These are phyloP conservation scores for Regulus satrapa DNA, from an alignment of 2,113 vertebrate genomes.

Conservation along the genomic window DNA sequence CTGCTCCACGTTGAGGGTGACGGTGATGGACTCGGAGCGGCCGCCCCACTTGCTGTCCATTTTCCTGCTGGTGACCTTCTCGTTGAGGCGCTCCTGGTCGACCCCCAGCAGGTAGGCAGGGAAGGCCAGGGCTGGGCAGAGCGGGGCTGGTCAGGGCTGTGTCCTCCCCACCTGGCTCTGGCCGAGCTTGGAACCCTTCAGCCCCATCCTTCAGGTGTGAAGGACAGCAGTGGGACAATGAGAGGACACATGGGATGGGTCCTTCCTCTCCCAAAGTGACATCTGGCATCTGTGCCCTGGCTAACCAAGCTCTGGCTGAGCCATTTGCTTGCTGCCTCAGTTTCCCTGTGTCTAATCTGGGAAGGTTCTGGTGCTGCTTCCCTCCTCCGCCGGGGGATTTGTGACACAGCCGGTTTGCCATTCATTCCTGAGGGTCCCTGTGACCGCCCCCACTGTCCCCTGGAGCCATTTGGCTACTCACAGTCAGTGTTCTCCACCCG, in stretches of 20 bases:
- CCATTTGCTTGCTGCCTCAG: background rate
- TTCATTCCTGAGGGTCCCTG: background rate
- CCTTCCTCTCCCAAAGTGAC: background rate
- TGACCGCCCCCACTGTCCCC: accelerated
- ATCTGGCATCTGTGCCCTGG: background rate
- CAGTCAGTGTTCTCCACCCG: constrained; percentile 87
- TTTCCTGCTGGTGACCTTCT: constrained; percentile 92
- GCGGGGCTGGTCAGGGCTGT: background rate
- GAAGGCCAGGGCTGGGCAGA: constrained; percentile 82
- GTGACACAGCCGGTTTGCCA: accelerated
- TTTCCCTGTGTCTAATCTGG: background rate
- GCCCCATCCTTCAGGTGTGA: accelerated
- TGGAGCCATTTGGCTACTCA: constrained; percentile 67
- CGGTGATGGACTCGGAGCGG: constrained; percentile 88
- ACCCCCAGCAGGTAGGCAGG: constrained; percentile 94
- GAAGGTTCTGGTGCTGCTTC: background rate
- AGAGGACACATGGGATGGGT: accelerated
- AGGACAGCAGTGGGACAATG: accelerated
- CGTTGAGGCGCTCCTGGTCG: constrained; percentile 82
- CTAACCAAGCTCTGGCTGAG: background rate
- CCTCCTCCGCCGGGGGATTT: background rate
- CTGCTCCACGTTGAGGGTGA: constrained; percentile 94
- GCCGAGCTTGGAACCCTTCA: accelerated
- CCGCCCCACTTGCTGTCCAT: constrained; percentile 98
- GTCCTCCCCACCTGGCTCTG: accelerated